Evolutionary conservation across 2,113 vertebrate species (phyloP), one percentile per base, ranked within the genome.

Genomic region (Scolopax mira): DNA sequence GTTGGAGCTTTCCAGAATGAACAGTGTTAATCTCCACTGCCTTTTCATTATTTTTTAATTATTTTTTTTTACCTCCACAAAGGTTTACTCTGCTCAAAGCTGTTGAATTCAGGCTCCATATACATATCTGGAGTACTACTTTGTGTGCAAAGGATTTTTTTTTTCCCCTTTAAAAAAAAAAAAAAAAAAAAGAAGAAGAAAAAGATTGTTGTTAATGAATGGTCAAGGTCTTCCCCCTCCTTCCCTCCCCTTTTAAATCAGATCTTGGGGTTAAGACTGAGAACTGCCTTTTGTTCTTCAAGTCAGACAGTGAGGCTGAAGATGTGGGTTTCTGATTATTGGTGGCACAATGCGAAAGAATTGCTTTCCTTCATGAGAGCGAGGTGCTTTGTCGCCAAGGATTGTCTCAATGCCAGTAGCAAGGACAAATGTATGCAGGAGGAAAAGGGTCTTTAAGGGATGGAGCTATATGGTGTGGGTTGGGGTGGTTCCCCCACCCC

Each of bases 251-350:
- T 91, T 97, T 97, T 94, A 96, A 97, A 97, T 95, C 95, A 97
- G 69, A 97, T 97, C 93, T 95, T 84, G 77, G 93, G 93, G 96
- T 97, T 98, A 97, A 97, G 96, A 94, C 72, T 58, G 95, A 89
- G 94, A 97, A 96, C 93, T 97, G 96, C 95, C 94, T 97, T 97
- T 97, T 97, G 94, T 97, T 97, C 94, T 94, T 96, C 80, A 35
- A 96, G 96, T 96, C 80, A 88, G 88, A 95, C 96, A 80, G 17
- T 77, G 88, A 94, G 89, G 88, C 97, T 96, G 86, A 96, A 96
- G 95, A 96, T 97, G 96, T 71, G 89, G 91, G 92, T 91, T 96
- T 97, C 91, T 97, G 96, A 97, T 97, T 95, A 96, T 97, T 92
- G 77, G 95, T 61, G 25, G 83, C 85, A 93, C 95, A 96, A 96